Evolutionary conservation across 2,113 vertebrate species (phyloP), one percentile per base, ranked within the genome.

Genomic region (Boleophthalmus pectinirostris): DNA sequence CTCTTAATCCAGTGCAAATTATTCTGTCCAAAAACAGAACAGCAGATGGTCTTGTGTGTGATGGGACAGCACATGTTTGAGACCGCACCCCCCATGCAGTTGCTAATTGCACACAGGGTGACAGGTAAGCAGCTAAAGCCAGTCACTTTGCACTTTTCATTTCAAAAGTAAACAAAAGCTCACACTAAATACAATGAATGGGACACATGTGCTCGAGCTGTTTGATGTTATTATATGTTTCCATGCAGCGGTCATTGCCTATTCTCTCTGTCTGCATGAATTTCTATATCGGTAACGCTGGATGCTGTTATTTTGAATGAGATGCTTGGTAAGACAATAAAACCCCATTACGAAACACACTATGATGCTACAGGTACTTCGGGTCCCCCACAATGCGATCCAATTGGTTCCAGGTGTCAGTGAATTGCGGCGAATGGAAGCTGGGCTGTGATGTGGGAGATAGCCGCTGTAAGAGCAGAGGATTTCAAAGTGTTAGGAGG

Each of bases 91-190:
- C 90, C 87, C 61, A 82, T 75, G 81, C 69, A 74, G 79, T 82
- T 81, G 84, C 85, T 90, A 92, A 92, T 91, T 92, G 88, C 88
- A 88, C 89, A 85, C 87, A 87, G 88, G 80, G 80, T 82, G 89
- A 89, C 79, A 74, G 78, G 81, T 68, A 89, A 29, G 87, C 84
- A 75, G 82, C 82, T 73, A 53, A 57, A 79, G 68, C 74, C 79
- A 85, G 81, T 89, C 83, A 87, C 43, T 56, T 69, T 66, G 53
- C 84, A 82, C 82, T 87, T 82, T 81, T 85, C 84, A 79, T 87
- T 88, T 88, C 75, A 85, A 51, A 3, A 71, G 74, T 87, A 86
- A 88, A 89, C 85, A 86, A 89, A 90, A 82, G 67, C 83, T 82
- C 13, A 18, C 64, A 77, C 72, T 68, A 75, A 20, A 18, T 72